Evolutionary conservation across 2,888 invertebrate species (phyloP), one percentile per base, ranked within the genome.

Genomic region (Habroteleia sp.): DNA sequence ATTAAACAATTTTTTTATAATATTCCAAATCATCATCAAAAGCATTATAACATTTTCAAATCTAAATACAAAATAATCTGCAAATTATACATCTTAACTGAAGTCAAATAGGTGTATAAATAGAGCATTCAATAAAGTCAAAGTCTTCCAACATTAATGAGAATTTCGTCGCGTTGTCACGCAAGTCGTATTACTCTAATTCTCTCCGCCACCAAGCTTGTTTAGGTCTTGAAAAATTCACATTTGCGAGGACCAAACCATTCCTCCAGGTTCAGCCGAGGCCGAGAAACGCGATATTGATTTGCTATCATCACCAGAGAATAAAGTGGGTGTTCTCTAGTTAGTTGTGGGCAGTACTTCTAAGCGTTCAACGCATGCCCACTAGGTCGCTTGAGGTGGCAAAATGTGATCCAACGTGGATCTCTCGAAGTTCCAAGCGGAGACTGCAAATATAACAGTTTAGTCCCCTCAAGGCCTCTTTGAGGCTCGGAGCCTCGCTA

Each of bases 261-360:
- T 50, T 72, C 58, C 60, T 60, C 17, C 23, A 27, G 58, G 58
- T 58, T 58, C 50, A 10, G 11, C 37, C 46, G 41, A 39, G 41
- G 44, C 17, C 41, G 44, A 46, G 66, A 46, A 65, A 74, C 50
- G 66, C 25, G 66, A 35, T 88, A 88, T 88, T 87, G 88, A 88
- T 88, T 88, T 86, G 81, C 86, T 86, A 88, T 88, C 85, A 84
- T 77, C 84, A 85, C 85, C 87, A 85, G 85, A 85, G 84, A 85
- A 84, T 82, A 50, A 44, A 33, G 80, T 82, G 82, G 83, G 80
- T 82, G 83, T 82, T 80, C 77, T 81, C 82, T 77, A 56, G 74
- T 54, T 72, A 48, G 33, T 80, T 75, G 74, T 80, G 79, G 81
- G 81, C 77, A 33, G 78, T 76, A 80, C 79, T 63, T 78, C 73